Evolutionary conservation across 2,797 vertebrate genomes (phyloP), one percentile per base, ranked within the genome.

Genomic region (Calcarius lapponicus): DNA sequence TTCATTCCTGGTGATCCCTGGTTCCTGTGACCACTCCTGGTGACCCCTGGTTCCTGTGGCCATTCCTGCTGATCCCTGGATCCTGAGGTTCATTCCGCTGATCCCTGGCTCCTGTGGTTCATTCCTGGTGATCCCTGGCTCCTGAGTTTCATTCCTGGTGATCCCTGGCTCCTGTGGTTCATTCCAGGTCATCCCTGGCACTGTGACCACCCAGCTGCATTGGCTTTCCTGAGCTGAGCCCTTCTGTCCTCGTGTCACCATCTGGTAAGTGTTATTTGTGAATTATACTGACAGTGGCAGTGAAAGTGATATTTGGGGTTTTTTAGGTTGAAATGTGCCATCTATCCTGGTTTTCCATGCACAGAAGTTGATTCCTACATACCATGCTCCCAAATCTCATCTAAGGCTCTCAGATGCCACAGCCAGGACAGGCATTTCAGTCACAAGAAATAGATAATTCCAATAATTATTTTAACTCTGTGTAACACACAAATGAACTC

Each of bases 241-340:
- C 16, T 67, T 58, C 78, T 76, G 43, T 53, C 61, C 53, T n/a
- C 0, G 0, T 75, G 72, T 79, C 76, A 57, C 20, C 2, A 0
- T 24, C 14, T 73, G 80, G 43, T 67, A 75, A 89, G 48, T 85
- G 71, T 76, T 86, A 58, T 36, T 93, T 90, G 51, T 92, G 81
- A 94, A 83, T 92, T 90, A 42, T 10, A 34, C 50, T 89, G 69
- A 60, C 36, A 90, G 36, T 15, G 20, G 58, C 57, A 88, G 48
- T 43, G 14, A 57, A 90, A 69, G 45, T 20, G 14, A 7, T 31
- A 17, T 17, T 48, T 82, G 53, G 50, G 6, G 1, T 0, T 6
- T 74, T 80, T 85, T 61, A 24, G 50, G 26, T 83, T 82, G 53
- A 29, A 61, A 66, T 51, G 17, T 24, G 76, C 43, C 7, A 11